Base-by-base conservation (phyloP, 2,888 invertebrate species). In the Syrphus vitripennis region DNA sequence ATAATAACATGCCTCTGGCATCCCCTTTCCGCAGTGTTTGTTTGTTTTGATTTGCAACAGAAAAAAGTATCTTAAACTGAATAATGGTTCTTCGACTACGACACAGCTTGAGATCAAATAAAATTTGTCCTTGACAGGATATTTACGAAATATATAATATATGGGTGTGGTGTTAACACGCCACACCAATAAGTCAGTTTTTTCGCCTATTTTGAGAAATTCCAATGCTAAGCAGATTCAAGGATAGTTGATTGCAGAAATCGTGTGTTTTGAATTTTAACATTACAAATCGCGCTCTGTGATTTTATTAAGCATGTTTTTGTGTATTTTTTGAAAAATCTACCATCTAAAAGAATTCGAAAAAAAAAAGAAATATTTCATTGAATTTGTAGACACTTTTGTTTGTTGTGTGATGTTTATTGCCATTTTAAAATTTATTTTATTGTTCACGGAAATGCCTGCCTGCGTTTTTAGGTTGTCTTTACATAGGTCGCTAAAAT, bases 91-190 rank as follows among this genome's bases (percentile, higher is more conserved):
- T 55, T 24, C 2, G 0, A 16, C n/a, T n/a, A n/a, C n/a, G 14
- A 21, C 2, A 4, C 29, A 48, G 50, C n/a, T 61, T 81, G 57
- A 71, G 63, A 63, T 82, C 24, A 65, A 71, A 63, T 65, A 65
- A 59, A 65, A 61, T 82, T 10, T 72, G 82, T 76, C 82, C 82
- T 82, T 72, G 77, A 40, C 48, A 65, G 76, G 76, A 55, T 65
- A n/a, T n/a, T n/a, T n/a, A 59, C 29, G 42, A 14, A 16, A 42
- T n/a, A n/a, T n/a, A n/a, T n/a, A n/a, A n/a, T n/a, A 34, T 7
- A 16, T 29, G 65, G 55, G 45, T 72, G 79, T 59, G 69, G 59
- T 55, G 57, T 37, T 37, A 29, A 12, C n/a, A n/a, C 50, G 6
- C 37, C 29, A 61, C 26, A 55, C 34, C 31, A 42, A n/a, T n/a